Evolutionary conservation across 1,140 invertebrate genomes (phyloP), one percentile per base, ranked within the genome.

Genomic region (Drosophila albomicans): DNA sequence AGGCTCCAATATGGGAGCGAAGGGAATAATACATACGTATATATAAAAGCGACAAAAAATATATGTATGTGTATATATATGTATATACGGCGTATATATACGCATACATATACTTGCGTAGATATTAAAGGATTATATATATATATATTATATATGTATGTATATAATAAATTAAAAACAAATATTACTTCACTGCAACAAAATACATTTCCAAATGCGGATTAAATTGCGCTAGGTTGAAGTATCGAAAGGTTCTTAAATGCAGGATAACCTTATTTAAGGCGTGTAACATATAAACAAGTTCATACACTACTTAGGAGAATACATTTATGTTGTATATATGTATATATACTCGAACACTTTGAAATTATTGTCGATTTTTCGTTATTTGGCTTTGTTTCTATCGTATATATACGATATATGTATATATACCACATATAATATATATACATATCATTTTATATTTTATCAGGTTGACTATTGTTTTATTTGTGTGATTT

Each of bases 221-320:
- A 65, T 80, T 78, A 54, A 87, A 88, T 88, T 81, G 73, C 78
- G 84, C 80, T 87, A 87, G 59, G 69, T 87, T 88, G 73, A 84
- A 85, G 69, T 79, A 84, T 79, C 30, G 54, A 82, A 72, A 73
- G 77, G 85, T 80, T 87, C 70, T 84, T 51, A 62, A 87, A 87
- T 89, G 85, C 84, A 74, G 84, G 80, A 87, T 77, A 71, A 66
- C 82, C 84, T 87, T 80, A 56, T 70, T 65, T 56, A 71, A 74
- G 73, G 80, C 79, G 82, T 80, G 63, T 80, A 82, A 88, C 84
- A 88, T 88, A 84, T 78, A 87, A 88, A 82, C 84, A 82, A 88
- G 71, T 88, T 56, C 80, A 87, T 88, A 84, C 84, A 88, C 84
- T 87, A 87, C 84, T 80, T 79, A 61, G 43, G 69, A 75, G 69